Conservation (phyloP, 2,888 invertebrate species). For the Norana najaformis region DNA sequence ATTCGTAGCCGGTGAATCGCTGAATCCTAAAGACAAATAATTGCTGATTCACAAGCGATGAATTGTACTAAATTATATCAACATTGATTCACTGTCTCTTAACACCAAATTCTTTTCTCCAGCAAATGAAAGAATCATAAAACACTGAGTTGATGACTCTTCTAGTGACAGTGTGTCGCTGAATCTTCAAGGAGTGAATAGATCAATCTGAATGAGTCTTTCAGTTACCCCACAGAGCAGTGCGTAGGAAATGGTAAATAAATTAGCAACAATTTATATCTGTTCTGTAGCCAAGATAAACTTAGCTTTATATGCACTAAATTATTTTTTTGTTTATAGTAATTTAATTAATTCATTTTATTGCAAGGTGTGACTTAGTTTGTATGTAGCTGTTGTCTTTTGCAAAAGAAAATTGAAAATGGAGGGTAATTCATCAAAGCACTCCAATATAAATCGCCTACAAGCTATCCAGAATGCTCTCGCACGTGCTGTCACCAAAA, state of each 20-base stretch:
- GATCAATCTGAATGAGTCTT: neutral
- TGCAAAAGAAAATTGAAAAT: neutral
- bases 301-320: neutral
- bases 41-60: neutral
- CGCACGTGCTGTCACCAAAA: too few relatives aligned
- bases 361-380: too few relatives aligned
- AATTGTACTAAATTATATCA: neutral
- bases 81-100: neutral
- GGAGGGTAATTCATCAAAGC: neutral
- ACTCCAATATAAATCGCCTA: too few relatives aligned
- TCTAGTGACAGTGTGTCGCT: neutral
- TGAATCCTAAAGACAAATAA: neutral
- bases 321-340: neutral
- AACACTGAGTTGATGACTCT: neutral
- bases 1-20: neutral
- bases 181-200: neutral
- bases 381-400: slow-evolving; percentile 13
- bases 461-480: too few relatives aligned
- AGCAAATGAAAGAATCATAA: neutral
- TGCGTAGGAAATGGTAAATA: neutral
- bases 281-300: neutral
- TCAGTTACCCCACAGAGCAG: neutral
- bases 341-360: neutral
- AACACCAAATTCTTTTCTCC: neutral
- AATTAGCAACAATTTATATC: neutral